These are phyloP conservation scores for Trematomus loennbergii DNA, from an alignment of 2,113 vertebrate genomes.

Conservation along the genomic window DNA sequence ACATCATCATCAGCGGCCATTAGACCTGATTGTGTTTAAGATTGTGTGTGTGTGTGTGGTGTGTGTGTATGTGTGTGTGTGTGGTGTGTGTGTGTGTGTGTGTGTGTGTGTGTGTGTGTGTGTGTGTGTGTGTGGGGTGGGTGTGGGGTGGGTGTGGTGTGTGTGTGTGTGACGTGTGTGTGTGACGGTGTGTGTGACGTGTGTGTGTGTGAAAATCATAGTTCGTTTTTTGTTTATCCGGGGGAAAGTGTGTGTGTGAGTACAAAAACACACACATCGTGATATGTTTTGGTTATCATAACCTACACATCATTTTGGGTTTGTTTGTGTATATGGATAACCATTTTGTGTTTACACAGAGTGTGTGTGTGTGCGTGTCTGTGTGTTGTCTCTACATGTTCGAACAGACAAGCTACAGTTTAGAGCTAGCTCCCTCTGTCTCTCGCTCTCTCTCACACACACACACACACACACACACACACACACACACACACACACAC, in stretches of 20 bases:
- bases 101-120: conserved; percentile 25
- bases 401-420: conserved; percentile 25
- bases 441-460: too few species aligned
- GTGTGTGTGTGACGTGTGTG: conserved; percentile 13
- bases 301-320: neutral
- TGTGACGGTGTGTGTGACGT: conserved; percentile 15
- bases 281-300: neutral
- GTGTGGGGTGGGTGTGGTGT: conserved; percentile 7
- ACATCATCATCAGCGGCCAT: conserved; percentile 48
- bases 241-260: conserved; percentile 3
- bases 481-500: too few species aligned
- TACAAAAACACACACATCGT: conserved; percentile 1
- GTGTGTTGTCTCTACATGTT: conserved; percentile 12
- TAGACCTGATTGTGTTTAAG: conserved; percentile 45
- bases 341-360: conserved; percentile 2
- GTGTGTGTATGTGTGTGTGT: conserved; percentile 23
- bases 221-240: conserved; percentile 1
- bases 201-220: conserved; percentile 4
- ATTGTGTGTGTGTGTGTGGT: conserved; percentile 36
- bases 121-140: conserved; percentile 22
- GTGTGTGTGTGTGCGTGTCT: conserved; percentile 11
- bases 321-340: conserved; percentile 34
- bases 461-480: too few species aligned
- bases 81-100: conserved; percentile 12
- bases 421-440: neutral